phyloP scores from a whole-genome alignment of 1,140 invertebrate species.

The Belonocnema kinseyi region DNA sequence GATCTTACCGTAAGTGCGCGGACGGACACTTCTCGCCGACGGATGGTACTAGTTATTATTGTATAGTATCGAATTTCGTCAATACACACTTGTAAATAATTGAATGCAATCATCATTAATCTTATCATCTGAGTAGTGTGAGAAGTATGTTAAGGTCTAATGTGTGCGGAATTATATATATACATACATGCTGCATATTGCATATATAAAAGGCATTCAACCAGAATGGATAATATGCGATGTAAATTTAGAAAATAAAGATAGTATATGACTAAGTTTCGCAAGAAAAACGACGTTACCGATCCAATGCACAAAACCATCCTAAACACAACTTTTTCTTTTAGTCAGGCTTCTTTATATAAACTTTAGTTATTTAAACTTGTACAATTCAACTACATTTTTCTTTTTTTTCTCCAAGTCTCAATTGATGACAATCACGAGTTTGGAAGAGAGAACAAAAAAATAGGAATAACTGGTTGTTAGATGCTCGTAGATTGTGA shows the following conservation, averaged over 20 bases:
- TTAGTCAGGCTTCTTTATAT: neutral
- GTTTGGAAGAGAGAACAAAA: neutral
- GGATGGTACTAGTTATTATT: conserved; percentile 31
- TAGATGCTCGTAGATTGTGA: neutral
- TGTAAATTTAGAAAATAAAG: conserved; percentile 46
- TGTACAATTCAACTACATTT: too few relatives aligned
- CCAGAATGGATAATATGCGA: conserved; percentile 21
- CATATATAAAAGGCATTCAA: conserved; percentile 5
- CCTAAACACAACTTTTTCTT: neutral
- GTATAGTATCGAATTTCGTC: conserved; percentile 38
- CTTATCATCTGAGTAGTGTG: conserved; percentile 35
- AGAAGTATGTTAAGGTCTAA: conserved; percentile 20
- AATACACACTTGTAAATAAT: conserved; percentile 43
- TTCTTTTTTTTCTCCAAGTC: too few relatives aligned
- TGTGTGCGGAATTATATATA: conserved; percentile 27
- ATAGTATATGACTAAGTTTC: conserved; percentile 33
- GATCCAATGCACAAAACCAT: neutral
- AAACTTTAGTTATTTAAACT: neutral
- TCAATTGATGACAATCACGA: too few relatives aligned
- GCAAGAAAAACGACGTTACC: neutral
- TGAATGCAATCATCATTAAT: conserved; percentile 43
- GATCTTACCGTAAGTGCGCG: neutral
- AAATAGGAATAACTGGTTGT: conserved; percentile 3
- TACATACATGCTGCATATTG: conserved; percentile 32
- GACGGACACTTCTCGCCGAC: conserved; percentile 1